Conservation (phyloP, 2,888 invertebrate species). For the Ischnura elegans region DNA sequence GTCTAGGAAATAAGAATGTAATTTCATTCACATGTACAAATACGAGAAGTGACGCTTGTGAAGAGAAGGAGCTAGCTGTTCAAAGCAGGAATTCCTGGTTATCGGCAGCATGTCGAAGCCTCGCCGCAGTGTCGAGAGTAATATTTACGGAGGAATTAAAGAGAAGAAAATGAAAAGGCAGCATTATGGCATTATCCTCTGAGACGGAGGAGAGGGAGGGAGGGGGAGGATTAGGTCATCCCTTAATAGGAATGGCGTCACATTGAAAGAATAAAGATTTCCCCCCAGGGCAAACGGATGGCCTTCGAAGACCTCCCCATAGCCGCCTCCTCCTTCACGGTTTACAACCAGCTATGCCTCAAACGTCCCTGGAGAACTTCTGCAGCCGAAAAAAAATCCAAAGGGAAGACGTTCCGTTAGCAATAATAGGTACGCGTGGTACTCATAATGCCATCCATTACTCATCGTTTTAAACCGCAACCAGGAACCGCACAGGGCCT, state of each 20-base stretch:
- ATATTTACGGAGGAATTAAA: not conserved
- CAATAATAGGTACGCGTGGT: not conserved
- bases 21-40: not conserved
- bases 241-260: slow-evolving; percentile 14
- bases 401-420: not conserved
- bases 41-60: not conserved
- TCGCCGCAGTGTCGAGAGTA: not conserved
- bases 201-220: not conserved
- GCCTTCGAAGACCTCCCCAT: not conserved
- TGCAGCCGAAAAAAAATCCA: not conserved
- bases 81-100: not conserved
- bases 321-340: not conserved
- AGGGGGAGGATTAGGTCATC: not conserved
- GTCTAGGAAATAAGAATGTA: not conserved
- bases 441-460: not conserved
- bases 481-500: not conserved
- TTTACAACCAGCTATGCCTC: not conserved
- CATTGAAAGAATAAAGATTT: not conserved
- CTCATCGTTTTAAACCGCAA: not conserved
- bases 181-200: not conserved
- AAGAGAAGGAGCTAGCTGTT: not conserved
- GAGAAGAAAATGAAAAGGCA: not conserved
- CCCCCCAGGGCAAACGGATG: not conserved
- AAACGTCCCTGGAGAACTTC: too few species aligned
- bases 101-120: not conserved